phyloP scores from a whole-genome alignment of 2,888 invertebrate species.

The Tanypteryx hageni region DNA sequence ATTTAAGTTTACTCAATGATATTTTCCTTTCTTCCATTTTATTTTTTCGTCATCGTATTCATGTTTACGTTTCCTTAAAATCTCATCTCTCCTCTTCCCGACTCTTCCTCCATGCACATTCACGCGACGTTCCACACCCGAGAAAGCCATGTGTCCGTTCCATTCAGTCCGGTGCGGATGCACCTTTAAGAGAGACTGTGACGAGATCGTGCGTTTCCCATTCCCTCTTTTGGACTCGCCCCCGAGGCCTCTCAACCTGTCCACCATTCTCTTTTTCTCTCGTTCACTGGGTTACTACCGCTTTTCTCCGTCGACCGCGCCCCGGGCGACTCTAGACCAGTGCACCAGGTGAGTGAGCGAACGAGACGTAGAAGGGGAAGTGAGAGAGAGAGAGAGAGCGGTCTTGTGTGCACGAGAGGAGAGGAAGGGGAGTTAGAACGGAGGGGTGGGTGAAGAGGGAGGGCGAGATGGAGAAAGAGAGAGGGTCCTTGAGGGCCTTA shows the following conservation, averaged over 20 bases:
- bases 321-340: background rate
- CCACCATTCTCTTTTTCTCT: background rate
- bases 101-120: too few relatives aligned
- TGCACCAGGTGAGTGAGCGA: slow-evolving; percentile 10
- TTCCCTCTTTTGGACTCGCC: slow-evolving; percentile 8
- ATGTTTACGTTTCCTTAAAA: too few relatives aligned
- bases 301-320: background rate
- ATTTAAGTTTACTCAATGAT: too few relatives aligned
- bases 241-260: background rate
- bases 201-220: background rate
- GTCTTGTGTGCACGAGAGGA: background rate
- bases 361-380: background rate
- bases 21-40: too few relatives aligned
- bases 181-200: background rate
- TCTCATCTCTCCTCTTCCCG: too few relatives aligned
- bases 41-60: too few relatives aligned
- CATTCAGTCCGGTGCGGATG: background rate
- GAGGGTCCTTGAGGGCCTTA: slow-evolving; percentile 17
- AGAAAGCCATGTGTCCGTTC: background rate
- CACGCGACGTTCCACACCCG: too few relatives aligned
- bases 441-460: slow-evolving; percentile 2
- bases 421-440: background rate
- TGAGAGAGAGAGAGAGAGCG: background rate
- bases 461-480: background rate
- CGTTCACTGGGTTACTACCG: background rate